A percentile compares a stretch with the other conserved stretches of the same genome.
These are phyloP conservation scores for Zonotrichia leucophrys DNA, from an alignment of 2,113 vertebrate genomes.

Conservation along the genomic window DNA sequence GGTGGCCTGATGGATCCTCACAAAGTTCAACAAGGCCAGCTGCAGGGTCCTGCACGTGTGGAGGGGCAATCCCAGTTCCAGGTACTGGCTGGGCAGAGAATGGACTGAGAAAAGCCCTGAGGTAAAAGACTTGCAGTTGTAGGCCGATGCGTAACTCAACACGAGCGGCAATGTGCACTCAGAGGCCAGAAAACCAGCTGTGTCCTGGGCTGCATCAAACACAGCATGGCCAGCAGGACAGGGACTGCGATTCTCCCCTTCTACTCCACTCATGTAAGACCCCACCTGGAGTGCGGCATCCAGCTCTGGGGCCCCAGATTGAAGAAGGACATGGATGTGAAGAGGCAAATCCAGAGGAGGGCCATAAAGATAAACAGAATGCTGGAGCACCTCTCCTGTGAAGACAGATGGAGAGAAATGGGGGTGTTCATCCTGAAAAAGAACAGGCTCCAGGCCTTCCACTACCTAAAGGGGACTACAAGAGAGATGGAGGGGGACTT, in stretches of 20 bases:
- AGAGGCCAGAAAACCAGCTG: not conserved
- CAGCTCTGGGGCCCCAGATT: not conserved
- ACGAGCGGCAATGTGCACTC: not conserved
- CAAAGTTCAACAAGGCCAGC: not conserved
- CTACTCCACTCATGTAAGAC: not conserved
- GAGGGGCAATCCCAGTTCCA: not conserved
- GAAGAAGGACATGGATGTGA: not conserved
- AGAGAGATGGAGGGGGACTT: not conserved
- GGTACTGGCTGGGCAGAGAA: not conserved
- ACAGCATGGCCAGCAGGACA: not conserved
- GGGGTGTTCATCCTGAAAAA: not conserved
- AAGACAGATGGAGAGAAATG: not conserved
- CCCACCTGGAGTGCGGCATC: not conserved
- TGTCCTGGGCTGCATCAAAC: not conserved
- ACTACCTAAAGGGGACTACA: not conserved
- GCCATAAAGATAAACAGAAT: not conserved
- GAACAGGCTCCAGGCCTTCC: too few relatives aligned
- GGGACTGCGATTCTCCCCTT: not conserved
- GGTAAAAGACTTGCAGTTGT: too few relatives aligned
- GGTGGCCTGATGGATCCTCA: not conserved
- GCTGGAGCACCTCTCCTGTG: not conserved
- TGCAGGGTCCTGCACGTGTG: not conserved
- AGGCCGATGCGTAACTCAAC: not conserved
- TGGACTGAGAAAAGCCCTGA: not conserved
- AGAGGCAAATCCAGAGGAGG: accelerated